Base-by-base conservation (phyloP, 2,888 invertebrate genomes). In the Lochmaea crataegi region DNA sequence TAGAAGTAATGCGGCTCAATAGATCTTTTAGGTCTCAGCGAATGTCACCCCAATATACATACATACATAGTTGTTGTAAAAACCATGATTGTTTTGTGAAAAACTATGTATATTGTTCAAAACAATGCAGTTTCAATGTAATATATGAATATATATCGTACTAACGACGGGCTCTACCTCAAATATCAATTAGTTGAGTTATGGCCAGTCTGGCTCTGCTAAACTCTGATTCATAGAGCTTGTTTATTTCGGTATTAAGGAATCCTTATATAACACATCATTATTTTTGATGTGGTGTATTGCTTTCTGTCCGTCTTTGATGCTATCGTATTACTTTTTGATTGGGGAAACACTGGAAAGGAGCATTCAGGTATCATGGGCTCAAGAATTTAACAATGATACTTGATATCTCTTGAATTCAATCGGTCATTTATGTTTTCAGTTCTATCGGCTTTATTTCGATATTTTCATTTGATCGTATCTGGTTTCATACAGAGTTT, bases 211-310 rank as follows among this genome's bases (percentile, higher is more conserved):
- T 42, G 61, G 42, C 64, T 38, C 53, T 69, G 63, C 41, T 63
- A 63, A 71, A 71, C 75, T 78, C 82, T 81, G 81, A 82, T 81
- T 83, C 82, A 82, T 79, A 78, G 63, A 68, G 75, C 78, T 76
- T 83, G 84, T 83, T 83, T 82, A 80, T 81, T 80, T 75, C 80
- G 71, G 78, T 81, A 82, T 83, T 82, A 81, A 83, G 81, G 83
- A 85, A 85, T 84, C 84, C 85, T 79, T 84, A 84, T 53, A 53
- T 79, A 81, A 82, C 82, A 82, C 84, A 85, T 86, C 86, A 86
- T 86, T 86, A 86, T 86, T 85, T 86, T 82, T 85, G 84, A 85
- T 85, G 82, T 81, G 82, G 80, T 78, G 81, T 82, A 82, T 82
- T 82, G 82, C 80, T 82, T 82, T 83, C 79, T 79, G 79, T 80